These are phyloP conservation scores for Apogon hyalosoma DNA, from an alignment of 2,797 vertebrate genomes.

Conservation along the genomic window DNA sequence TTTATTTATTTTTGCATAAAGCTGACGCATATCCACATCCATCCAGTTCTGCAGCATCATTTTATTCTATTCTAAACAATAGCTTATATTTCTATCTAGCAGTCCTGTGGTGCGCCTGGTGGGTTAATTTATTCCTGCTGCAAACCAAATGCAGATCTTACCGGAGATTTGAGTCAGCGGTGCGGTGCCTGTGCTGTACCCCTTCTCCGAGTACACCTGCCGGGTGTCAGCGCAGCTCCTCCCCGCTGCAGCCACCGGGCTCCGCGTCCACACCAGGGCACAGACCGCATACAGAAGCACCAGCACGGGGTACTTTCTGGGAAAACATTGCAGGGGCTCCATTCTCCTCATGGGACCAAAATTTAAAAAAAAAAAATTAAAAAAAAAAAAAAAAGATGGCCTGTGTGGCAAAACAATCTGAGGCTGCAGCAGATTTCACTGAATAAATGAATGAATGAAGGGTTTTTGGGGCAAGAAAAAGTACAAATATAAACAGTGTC, in stretches of 20 bases:
- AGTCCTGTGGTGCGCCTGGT: not conserved
- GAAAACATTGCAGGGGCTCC: conserved; percentile 47
- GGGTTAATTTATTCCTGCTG: not conserved
- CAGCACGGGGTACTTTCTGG: conserved; percentile 55
- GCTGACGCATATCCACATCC: conserved; percentile 13
- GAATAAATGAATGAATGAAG: conserved; percentile 32
- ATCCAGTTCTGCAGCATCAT: conserved; percentile 6
- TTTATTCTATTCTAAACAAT: not conserved
- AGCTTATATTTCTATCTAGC: not conserved
- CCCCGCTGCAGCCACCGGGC: conserved; percentile 74
- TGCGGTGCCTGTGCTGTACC: conserved; percentile 86
- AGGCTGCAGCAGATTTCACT: conserved; percentile 35
- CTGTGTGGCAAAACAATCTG: conserved; percentile 22
- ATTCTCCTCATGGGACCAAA: conserved; percentile 51
- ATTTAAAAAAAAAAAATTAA: conserved; percentile 2
- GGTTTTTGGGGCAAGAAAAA: conserved; percentile 48
- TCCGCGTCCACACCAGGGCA: conserved; percentile 72
- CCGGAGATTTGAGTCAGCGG: conserved; percentile 89
- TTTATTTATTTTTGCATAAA: not conserved
- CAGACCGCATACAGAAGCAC: conserved; percentile 70
- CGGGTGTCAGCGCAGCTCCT: conserved; percentile 89
- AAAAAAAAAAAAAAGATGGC: not conserved
- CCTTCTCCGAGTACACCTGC: conserved; percentile 88
- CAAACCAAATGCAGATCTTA: conserved; percentile 66
- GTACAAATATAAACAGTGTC: conserved; percentile 37